Conservation (phyloP, 2,888 invertebrate genomes). For the Cryptus armator region DNA sequence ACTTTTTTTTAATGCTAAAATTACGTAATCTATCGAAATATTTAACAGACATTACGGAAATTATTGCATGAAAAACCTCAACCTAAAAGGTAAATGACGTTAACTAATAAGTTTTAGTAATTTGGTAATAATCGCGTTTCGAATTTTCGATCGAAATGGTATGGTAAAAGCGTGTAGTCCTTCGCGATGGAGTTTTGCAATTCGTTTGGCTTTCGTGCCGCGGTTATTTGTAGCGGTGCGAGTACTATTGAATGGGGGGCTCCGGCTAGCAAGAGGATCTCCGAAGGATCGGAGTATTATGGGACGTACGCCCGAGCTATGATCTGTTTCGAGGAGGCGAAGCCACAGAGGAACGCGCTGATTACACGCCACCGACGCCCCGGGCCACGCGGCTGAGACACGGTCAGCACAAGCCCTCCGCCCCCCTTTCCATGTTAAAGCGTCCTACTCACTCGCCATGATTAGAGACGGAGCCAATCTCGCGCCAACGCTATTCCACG, state of each 20-base stretch:
- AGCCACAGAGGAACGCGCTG: slow-evolving; percentile 74
- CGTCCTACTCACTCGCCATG: slow-evolving; percentile 71
- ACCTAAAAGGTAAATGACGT: not conserved
- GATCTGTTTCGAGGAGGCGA: slow-evolving; percentile 42
- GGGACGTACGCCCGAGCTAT: slow-evolving; percentile 22
- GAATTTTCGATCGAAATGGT: not conserved
- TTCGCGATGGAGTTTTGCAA: slow-evolving; percentile 49
- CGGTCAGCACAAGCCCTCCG: slow-evolving; percentile 16
- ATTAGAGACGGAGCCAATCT: slow-evolving; percentile 70
- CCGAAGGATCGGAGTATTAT: slow-evolving; percentile 39
- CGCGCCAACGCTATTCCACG: slow-evolving; percentile 41
- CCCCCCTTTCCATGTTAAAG: slow-evolving; percentile 74
- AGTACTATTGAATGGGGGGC: slow-evolving; percentile 59
- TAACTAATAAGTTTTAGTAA: slow-evolving; percentile 1
- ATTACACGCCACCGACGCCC: slow-evolving; percentile 79
- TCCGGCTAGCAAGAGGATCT: slow-evolving; percentile 42
- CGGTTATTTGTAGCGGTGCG: slow-evolving; percentile 56
- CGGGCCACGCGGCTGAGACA: slow-evolving; percentile 68
- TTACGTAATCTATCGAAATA: too few relatives aligned
- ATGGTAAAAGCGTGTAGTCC: slow-evolving; percentile 17
- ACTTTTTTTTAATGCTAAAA: too few relatives aligned
- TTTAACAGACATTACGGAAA: too few relatives aligned
- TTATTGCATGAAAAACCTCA: too few relatives aligned
- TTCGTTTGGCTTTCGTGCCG: slow-evolving; percentile 59
- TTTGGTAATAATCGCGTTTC: too few relatives aligned